Conservation (phyloP, 2,113 vertebrate genomes). For the Salvator merianae region DNA sequence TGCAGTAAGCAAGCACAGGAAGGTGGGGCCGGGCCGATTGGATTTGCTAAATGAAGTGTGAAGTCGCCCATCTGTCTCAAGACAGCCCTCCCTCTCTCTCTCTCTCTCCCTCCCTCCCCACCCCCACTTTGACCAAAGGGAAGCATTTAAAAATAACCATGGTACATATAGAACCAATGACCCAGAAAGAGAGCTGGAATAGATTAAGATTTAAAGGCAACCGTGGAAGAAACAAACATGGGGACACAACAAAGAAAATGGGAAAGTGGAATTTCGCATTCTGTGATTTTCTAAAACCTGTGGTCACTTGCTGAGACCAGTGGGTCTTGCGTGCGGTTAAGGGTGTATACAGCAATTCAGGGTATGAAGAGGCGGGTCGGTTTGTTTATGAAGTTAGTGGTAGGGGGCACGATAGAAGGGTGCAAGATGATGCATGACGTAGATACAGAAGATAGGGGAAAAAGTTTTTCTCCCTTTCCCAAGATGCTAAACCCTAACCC, state of each 20-base stretch:
- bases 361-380: too few species aligned
- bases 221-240: slow-evolving; percentile 77
- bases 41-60: slow-evolving; percentile 99
- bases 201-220: slow-evolving; percentile 83
- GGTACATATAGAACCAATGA: slow-evolving; percentile 82
- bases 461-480: too few species aligned
- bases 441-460: too few species aligned
- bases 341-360: too few species aligned
- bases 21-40: slow-evolving; percentile 82
- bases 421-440: too few species aligned
- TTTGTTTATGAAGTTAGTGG: too few species aligned
- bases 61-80: slow-evolving; percentile 98
- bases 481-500: too few species aligned
- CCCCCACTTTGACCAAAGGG: slow-evolving; percentile 73
- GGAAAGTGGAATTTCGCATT: slow-evolving; percentile 69
- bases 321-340: not conserved
- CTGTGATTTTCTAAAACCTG: slow-evolving; percentile 23
- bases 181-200: slow-evolving; percentile 79
- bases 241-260: slow-evolving; percentile 61
- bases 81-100: slow-evolving; percentile 64
- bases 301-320: not conserved
- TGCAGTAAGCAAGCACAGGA: slow-evolving; percentile 84
- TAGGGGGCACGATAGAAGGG: too few species aligned
- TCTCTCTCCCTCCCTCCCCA: not conserved
- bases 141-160: slow-evolving; percentile 83